These are phyloP conservation scores for Columba guinea DNA, from an alignment of 2,797 vertebrate genomes.

Conservation along the genomic window DNA sequence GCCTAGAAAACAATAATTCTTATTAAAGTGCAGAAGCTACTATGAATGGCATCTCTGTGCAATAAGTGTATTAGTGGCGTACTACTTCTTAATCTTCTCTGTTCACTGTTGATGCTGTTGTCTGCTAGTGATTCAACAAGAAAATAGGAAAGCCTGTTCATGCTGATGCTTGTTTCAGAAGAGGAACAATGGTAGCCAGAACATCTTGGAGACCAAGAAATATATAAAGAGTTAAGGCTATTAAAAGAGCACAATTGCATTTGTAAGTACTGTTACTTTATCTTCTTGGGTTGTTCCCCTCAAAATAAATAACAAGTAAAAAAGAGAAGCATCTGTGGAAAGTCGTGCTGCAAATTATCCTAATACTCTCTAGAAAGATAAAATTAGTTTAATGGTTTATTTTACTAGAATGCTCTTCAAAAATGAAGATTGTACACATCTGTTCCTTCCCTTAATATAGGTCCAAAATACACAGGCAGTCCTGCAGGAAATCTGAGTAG, in stretches of 20 bases:
- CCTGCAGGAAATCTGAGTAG: background rate
- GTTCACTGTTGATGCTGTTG: background rate
- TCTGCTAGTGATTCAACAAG: background rate
- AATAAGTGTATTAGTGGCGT: background rate
- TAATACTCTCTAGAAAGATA: background rate
- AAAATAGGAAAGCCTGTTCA: background rate
- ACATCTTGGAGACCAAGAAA: background rate
- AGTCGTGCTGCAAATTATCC: background rate
- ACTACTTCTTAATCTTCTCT: background rate
- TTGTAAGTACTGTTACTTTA: background rate
- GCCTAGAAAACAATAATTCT: background rate
- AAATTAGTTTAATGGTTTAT: background rate
- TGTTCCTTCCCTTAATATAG: background rate
- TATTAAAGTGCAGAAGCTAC: background rate
- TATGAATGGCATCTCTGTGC: background rate
- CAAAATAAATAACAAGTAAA: background rate
- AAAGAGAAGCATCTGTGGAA: background rate
- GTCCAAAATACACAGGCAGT: background rate
- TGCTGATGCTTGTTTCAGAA: background rate
- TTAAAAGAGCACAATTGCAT: background rate
- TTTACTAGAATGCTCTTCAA: background rate
- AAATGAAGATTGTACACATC: background rate
- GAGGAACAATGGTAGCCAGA: fast-evolving
- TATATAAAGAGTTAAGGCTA: background rate
- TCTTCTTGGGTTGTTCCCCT: background rate